These are phyloP conservation scores for Morpho achilles DNA, from an alignment of 2,888 invertebrate genomes.

Conservation along the genomic window DNA sequence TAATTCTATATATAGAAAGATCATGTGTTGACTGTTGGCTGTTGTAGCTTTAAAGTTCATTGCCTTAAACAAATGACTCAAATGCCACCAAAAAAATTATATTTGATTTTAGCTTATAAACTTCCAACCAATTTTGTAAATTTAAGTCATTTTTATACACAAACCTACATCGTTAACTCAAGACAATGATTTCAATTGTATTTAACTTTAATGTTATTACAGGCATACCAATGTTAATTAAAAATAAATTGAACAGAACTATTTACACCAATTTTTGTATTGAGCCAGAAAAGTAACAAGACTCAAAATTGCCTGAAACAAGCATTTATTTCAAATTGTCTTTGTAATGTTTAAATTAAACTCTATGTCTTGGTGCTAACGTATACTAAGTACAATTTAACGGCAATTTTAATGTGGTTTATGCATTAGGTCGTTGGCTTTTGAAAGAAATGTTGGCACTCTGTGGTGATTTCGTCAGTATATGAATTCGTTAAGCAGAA, in stretches of 20 bases:
- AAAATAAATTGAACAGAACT: too few relatives aligned
- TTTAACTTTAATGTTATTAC: too few relatives aligned
- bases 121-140: background rate
- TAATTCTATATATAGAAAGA: too few relatives aligned
- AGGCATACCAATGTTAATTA: too few relatives aligned
- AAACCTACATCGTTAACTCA: background rate
- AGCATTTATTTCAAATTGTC: background rate
- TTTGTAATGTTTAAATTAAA: slow-evolving; percentile 26
- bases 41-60: slow-evolving; percentile 36
- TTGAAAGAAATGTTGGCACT: slow-evolving; percentile 71
- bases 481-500: slow-evolving; percentile 65
- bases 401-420: slow-evolving; percentile 33
- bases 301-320: slow-evolving; percentile 28
- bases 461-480: slow-evolving; percentile 63
- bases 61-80: slow-evolving; percentile 23
- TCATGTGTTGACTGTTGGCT: too few relatives aligned
- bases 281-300: slow-evolving; percentile 48
- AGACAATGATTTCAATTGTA: too few relatives aligned
- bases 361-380: slow-evolving; percentile 33
- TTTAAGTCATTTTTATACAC: background rate
- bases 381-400: slow-evolving; percentile 4
- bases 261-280: slow-evolving; percentile 41
- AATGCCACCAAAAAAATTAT: slow-evolving; percentile 23
- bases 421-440: slow-evolving; percentile 66
- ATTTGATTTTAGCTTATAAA: background rate